These are phyloP conservation scores for Drosophila diplacantha DNA, from an alignment of 2,888 invertebrate genomes.

Conservation along the genomic window DNA sequence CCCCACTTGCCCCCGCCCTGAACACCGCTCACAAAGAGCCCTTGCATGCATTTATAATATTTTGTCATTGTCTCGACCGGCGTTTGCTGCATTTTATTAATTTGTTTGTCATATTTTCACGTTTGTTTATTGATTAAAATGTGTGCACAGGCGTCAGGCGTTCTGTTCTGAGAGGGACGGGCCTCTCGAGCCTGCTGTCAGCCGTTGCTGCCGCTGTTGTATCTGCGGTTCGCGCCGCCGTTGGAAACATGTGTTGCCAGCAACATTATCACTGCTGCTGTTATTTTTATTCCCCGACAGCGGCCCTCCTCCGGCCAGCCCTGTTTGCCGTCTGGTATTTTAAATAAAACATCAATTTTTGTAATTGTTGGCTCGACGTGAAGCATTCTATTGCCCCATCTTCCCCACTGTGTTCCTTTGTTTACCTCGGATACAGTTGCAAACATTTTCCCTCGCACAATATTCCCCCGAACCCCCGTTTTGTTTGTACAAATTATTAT, in stretches of 20 bases:
- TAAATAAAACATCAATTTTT: constrained; percentile 61
- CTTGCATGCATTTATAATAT: constrained; percentile 62
- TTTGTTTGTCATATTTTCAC: constrained; percentile 73
- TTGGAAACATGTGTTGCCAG: constrained; percentile 65
- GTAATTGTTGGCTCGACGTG: constrained; percentile 47
- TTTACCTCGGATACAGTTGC: constrained; percentile 50
- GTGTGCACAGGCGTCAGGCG: constrained; percentile 44
- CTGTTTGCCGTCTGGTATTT: constrained; percentile 39
- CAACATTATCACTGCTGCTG: constrained; percentile 53
- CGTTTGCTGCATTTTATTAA: constrained; percentile 67
- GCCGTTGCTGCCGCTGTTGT: constrained; percentile 39
- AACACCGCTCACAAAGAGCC: constrained; percentile 20
- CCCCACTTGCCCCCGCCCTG: neutral
- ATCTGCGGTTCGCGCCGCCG: constrained; percentile 36
- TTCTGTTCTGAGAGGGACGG: neutral
- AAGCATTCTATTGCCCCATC: constrained; percentile 37
- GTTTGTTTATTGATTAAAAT: constrained; percentile 73
- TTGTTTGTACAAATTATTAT: constrained; percentile 66
- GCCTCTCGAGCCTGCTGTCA: constrained; percentile 42
- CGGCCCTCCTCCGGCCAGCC: constrained; percentile 14
- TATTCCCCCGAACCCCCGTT: constrained; percentile 1
- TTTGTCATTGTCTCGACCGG: constrained; percentile 48
- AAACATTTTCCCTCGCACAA: constrained; percentile 19
- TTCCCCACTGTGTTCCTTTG: constrained; percentile 23
- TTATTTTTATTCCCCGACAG: constrained; percentile 45